Percentiles rank a stretch among this genome's conserved stretches.
Conservation (phyloP, 1,140 invertebrate species). For the Euwallacea fornicatus region DNA sequence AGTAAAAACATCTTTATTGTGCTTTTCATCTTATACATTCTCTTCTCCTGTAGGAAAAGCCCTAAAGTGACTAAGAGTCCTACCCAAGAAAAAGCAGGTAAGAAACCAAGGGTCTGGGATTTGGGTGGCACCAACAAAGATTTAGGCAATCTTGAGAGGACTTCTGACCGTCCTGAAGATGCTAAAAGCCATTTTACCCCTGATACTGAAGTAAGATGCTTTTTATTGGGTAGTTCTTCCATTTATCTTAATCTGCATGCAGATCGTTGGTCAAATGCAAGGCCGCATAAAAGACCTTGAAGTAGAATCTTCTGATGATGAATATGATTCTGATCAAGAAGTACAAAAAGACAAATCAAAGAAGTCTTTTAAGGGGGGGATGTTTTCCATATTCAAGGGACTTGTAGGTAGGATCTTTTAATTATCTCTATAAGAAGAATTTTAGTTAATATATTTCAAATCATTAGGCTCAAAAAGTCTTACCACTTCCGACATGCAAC, state of each 20-base stretch:
- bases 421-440: not conserved
- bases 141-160: constrained; percentile 79
- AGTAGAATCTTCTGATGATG: constrained; percentile 60
- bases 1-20: constrained; percentile 51
- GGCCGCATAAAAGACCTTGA: constrained; percentile 71
- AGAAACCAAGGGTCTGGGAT: constrained; percentile 90
- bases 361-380: constrained; percentile 56
- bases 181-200: constrained; percentile 60
- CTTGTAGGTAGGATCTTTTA: constrained; percentile 79
- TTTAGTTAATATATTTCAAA: not conserved
- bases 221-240: too few species aligned
- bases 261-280: constrained; percentile 82
- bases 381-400: constrained; percentile 82
- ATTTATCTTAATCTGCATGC: not conserved
- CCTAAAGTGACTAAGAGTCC: constrained; percentile 61
- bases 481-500: constrained; percentile 72
- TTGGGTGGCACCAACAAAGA: constrained; percentile 79
- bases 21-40: not conserved
- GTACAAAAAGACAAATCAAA: constrained; percentile 35
- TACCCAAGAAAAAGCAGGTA: constrained; percentile 74
- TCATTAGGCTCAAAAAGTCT: constrained; percentile 55
- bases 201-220: constrained; percentile 63
- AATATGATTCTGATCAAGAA: constrained; percentile 49
- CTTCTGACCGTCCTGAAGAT: constrained; percentile 74
- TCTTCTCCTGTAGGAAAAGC: constrained; percentile 54